These are phyloP conservation scores for Enoplosus armatus DNA, from an alignment of 2,797 vertebrate species.

Conservation along the genomic window DNA sequence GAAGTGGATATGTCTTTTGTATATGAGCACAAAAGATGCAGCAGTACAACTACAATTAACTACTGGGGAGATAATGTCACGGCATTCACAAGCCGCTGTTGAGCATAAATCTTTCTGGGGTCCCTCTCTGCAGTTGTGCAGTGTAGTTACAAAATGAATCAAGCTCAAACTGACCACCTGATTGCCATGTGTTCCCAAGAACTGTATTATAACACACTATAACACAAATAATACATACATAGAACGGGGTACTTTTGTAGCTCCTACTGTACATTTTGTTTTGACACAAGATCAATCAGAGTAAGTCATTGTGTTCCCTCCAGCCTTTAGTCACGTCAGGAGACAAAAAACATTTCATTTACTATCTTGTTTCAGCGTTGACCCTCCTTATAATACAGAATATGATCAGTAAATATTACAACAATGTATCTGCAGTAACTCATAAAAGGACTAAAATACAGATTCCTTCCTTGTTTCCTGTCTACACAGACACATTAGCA, in stretches of 20 bases:
- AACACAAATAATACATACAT: constrained; percentile 5
- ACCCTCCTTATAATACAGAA: constrained; percentile 22
- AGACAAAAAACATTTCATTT: constrained; percentile 17
- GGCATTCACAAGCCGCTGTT: constrained; percentile 19
- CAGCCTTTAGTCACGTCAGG: background rate
- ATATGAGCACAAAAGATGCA: constrained; percentile 41
- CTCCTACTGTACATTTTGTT: background rate
- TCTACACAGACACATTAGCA: background rate
- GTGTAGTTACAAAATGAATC: constrained; percentile 12
- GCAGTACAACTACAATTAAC: constrained; percentile 51
- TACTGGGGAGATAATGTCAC: constrained; percentile 52
- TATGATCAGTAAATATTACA: background rate
- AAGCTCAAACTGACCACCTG: constrained; percentile 5
- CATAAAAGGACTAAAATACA: background rate
- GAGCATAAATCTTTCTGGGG: constrained; percentile 35
- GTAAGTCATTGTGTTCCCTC: constrained; percentile 5
- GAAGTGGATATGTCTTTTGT: constrained; percentile 51
- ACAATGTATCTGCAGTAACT: constrained; percentile 11
- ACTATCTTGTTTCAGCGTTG: constrained; percentile 4
- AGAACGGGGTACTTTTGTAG: background rate
- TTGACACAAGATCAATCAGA: constrained; percentile 25
- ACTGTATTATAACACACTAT: background rate
- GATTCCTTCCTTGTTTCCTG: background rate
- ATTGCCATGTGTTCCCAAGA: constrained; percentile 5
- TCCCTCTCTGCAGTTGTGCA: constrained; percentile 22